Base-by-base conservation (phyloP, 2,113 vertebrate genomes). In the Furnarius figulus region DNA sequence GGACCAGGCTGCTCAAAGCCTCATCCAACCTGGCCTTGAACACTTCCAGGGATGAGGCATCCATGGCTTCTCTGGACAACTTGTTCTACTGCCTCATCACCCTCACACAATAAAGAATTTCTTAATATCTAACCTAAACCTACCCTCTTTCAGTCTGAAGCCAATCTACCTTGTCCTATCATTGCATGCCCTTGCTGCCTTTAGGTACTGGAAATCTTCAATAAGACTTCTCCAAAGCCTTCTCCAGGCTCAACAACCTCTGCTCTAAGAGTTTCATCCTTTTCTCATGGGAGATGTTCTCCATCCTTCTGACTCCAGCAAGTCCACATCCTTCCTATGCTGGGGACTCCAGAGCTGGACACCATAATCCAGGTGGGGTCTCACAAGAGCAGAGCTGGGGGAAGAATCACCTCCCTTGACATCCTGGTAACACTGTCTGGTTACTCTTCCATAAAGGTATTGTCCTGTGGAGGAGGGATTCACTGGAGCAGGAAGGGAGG, bases 381-480 rank as follows among this genome's bases (percentile, higher is more conserved):
- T 63, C 47, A 55, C n/a, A 14, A 47, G n/a, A 40, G 78, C 53
- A 40, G 46, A 35, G 30, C 9, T 40, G 30, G 40, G 21, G 5
- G 21, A 14, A 62, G 25, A 83, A 35, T 49, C 31, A 27, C 12
- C 25, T 49, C 30, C 30, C 25, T 70, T 5, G 6, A 33, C 21
- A 25, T 84, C 40, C 72, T 40, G 35, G 35, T 27, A 22, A 24
- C 31, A 35, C n/a, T 27, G 27, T 4, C 25, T 49, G 31, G 14
- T 28, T 71, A 42, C 8, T 55, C 9, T 58, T 62, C 24, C 62
- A n/a, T 6, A 6, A 5, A n/a, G 78, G 18, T 0, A 0, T 24
- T 71, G 17, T 47, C 52, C 30, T 23, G 0, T 6, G 44, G 39
- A 53, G 25, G 12, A 61, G 31, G 8, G 52, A 72, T 63, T 63